These are phyloP conservation scores for Diphyllodes magnificus DNA, from an alignment of 2,113 vertebrate species.

Conservation along the genomic window DNA sequence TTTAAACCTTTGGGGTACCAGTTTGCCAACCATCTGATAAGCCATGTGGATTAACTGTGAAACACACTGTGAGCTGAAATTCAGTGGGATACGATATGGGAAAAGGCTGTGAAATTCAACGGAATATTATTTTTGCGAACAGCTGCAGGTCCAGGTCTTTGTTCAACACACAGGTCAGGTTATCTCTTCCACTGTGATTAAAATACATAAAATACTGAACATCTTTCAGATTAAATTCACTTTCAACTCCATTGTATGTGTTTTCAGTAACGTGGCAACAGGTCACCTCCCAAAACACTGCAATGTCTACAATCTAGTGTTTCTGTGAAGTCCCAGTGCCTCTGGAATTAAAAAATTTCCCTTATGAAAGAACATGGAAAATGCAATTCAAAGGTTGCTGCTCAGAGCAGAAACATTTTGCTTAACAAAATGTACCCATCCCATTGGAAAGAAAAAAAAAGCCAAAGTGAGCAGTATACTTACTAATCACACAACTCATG, in stretches of 20 bases:
- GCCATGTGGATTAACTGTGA: background rate
- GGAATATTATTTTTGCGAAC: background rate
- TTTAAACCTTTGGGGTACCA: background rate
- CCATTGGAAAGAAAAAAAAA: background rate
- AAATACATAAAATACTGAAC: background rate
- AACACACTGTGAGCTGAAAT: background rate
- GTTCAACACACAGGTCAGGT: background rate
- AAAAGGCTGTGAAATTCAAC: background rate
- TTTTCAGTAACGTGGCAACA: background rate
- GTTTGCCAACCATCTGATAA: background rate
- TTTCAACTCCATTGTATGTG: background rate
- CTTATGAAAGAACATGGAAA: background rate
- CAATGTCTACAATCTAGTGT: background rate
- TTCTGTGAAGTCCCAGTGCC: background rate
- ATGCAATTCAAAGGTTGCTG: background rate
- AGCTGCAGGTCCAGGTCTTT: background rate
- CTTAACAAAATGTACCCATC: background rate
- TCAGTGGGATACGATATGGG: rapidly evolving
- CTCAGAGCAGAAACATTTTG: background rate
- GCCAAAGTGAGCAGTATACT: background rate
- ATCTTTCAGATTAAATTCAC: background rate
- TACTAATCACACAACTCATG: background rate
- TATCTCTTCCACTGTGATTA: background rate
- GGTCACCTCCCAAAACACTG: background rate
- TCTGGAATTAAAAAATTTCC: background rate